Evolutionary conservation across 2,888 invertebrate species (phyloP).

Genomic region (Urechis unicinctus): DNA sequence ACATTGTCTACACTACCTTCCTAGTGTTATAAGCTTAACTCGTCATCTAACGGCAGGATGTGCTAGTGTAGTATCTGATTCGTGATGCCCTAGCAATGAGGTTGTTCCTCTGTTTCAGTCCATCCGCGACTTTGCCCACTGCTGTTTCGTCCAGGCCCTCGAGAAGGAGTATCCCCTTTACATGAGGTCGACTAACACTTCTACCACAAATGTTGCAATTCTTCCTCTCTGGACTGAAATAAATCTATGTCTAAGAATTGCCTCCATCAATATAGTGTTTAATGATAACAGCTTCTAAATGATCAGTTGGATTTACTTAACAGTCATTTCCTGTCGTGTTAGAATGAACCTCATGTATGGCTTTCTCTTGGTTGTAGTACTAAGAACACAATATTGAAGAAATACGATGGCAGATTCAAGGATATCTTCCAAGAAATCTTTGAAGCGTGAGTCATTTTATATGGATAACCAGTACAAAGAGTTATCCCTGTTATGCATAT

Average conservation of each 20-base stretch:
- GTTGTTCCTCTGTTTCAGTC: slow-evolving; percentile 48
- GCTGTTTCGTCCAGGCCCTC: slow-evolving; percentile 86
- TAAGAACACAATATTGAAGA: slow-evolving; percentile 93
- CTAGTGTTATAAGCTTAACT: too few relatives aligned
- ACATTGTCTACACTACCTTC: too few relatives aligned
- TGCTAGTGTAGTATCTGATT: too few relatives aligned
- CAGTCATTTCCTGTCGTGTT: too few relatives aligned
- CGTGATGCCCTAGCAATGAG: too few relatives aligned
- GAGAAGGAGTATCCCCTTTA: slow-evolving; percentile 80
- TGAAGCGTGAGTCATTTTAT: slow-evolving; percentile 54
- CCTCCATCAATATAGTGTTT: neutral
- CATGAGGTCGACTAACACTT: slow-evolving; percentile 58
- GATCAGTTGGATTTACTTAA: too few relatives aligned
- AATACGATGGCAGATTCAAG: slow-evolving; percentile 93
- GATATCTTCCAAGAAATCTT: slow-evolving; percentile 96
- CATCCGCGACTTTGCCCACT: slow-evolving; percentile 81
- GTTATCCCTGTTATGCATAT: too few relatives aligned
- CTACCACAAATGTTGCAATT: too few relatives aligned
- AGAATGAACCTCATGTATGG: too few relatives aligned
- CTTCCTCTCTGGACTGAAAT: too few relatives aligned
- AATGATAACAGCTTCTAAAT: neutral
- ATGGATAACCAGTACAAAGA: too few relatives aligned
- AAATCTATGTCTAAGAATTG: neutral
- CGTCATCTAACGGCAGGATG: too few relatives aligned
- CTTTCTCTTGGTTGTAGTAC: slow-evolving; percentile 58